Base-by-base conservation (phyloP, 1,140 invertebrate genomes). In the Campoletis sonorensis region DNA sequence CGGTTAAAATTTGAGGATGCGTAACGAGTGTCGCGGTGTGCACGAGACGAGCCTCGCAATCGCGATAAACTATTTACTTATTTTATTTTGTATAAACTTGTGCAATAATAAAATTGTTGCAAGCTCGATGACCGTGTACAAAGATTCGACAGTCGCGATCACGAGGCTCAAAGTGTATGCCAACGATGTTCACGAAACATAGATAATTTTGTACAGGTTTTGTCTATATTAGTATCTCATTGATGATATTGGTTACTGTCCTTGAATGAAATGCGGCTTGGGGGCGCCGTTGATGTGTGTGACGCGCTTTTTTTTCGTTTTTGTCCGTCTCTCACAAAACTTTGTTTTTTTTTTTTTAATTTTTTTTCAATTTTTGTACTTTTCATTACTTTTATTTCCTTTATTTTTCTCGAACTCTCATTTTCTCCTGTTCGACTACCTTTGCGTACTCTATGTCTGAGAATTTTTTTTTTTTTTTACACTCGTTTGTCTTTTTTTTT, bases 211-310 rank as follows among this genome's bases (percentile, higher is more conserved):
- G 26, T 37, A 30, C 18, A 26, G 7, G 75, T 78, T 16, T 54
- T 78, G 49, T 23, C 18, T 64, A 58, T 77, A 23, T 33, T n/a
- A 77, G 51, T 64, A 58, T 33, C 72, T 54, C 26, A 45, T 77
- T 64, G 75, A 77, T 64, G 75, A 77, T 77, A 77, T 75, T 70
- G 30, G 54, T 76, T 68, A 81, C 27, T 70, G 61, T 80, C 68
- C 64, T 72, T 80, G 83, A 83, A 85, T 82, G 85, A 86, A 89
- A 84, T 23, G 86, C 90, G 91, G 89, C 90, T 88, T 81, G 81
- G 72, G 54, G 91, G 91, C 90, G 90, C 89, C 89, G 89, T 87
- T 75, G 23, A 26, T 85, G 85, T 88, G 86, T 90, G 87, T 80
- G 73, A 70, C 58, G 81, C 81, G 84, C 73, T 67, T 79, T 83